Percentiles rank a stretch among this genome's conserved stretches.
Evolutionary conservation across 1,140 invertebrate species (phyloP).

Genomic region (Palaemon carinicauda): DNA sequence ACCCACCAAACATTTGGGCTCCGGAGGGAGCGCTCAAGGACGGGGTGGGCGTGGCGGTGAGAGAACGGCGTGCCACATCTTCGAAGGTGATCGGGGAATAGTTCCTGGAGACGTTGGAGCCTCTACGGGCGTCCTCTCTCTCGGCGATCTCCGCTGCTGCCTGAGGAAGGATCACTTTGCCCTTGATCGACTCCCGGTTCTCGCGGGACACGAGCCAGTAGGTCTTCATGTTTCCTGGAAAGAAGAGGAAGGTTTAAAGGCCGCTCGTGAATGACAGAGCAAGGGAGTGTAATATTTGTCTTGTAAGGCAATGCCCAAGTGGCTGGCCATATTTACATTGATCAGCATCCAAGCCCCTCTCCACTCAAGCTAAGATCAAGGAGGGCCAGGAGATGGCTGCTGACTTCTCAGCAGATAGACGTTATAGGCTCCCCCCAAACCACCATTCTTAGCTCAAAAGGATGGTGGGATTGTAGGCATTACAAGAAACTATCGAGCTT

Average conservation of each 20-base stretch:
- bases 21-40: neutral
- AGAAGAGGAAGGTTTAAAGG: slow-evolving; percentile 59
- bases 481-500: too few relatives aligned
- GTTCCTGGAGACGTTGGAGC: slow-evolving; percentile 61
- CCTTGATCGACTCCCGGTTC: slow-evolving; percentile 68
- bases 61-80: slow-evolving; percentile 74
- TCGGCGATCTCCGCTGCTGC: slow-evolving; percentile 62
- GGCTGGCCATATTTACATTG: too few relatives aligned
- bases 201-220: slow-evolving; percentile 84
- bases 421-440: too few relatives aligned
- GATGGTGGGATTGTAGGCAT: too few relatives aligned
- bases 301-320: too few relatives aligned
- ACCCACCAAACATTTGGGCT: neutral
- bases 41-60: slow-evolving; percentile 26
- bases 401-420: too few relatives aligned
- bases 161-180: slow-evolving; percentile 43
- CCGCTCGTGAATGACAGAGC: too few relatives aligned
- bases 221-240: slow-evolving; percentile 87
- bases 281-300: too few relatives aligned
- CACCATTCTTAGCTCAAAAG: too few relatives aligned
- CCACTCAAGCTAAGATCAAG: too few relatives aligned
- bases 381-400: too few relatives aligned
- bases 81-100: slow-evolving; percentile 87
- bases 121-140: slow-evolving; percentile 68
- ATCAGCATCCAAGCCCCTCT: too few relatives aligned